These are phyloP conservation scores for Mobula hypostoma DNA, from an alignment of 2,113 vertebrate species.

Conservation along the genomic window DNA sequence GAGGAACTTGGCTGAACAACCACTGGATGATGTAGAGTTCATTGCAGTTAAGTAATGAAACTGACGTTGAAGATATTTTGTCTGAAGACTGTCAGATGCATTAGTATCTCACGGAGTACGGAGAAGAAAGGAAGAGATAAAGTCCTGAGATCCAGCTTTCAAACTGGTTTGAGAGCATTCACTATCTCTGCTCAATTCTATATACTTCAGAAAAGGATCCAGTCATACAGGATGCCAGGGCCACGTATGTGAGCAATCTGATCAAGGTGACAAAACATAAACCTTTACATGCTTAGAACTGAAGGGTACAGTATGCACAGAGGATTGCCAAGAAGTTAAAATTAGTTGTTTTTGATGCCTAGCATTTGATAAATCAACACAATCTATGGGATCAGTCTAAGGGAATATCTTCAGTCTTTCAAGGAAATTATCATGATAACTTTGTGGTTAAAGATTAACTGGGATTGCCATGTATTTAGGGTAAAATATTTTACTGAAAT, in stretches of 20 bases:
- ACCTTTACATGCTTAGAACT: not conserved
- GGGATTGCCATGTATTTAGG: not conserved
- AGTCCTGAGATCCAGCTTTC: not conserved
- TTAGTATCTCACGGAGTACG: not conserved
- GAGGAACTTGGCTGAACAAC: not conserved
- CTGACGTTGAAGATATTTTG: not conserved
- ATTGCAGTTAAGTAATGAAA: not conserved
- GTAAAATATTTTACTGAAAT: not conserved
- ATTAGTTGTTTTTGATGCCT: not conserved
- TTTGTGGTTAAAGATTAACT: not conserved
- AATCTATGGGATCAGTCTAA: not conserved
- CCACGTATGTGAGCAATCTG: not conserved
- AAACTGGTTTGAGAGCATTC: not conserved
- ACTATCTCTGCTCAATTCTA: not conserved
- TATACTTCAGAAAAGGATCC: too few species aligned
- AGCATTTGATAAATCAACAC: not conserved
- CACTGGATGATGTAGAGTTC: not conserved
- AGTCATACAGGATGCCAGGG: too few species aligned
- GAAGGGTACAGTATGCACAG: not conserved
- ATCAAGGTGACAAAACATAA: not conserved
- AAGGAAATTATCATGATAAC: not conserved
- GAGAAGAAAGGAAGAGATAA: not conserved
- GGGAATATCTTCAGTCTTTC: not conserved
- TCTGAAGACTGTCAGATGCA: not conserved
- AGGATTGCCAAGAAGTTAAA: not conserved